phyloP scores from a whole-genome alignment of 1,140 invertebrate genomes.

The Lepidotrigona ventralis region DNA sequence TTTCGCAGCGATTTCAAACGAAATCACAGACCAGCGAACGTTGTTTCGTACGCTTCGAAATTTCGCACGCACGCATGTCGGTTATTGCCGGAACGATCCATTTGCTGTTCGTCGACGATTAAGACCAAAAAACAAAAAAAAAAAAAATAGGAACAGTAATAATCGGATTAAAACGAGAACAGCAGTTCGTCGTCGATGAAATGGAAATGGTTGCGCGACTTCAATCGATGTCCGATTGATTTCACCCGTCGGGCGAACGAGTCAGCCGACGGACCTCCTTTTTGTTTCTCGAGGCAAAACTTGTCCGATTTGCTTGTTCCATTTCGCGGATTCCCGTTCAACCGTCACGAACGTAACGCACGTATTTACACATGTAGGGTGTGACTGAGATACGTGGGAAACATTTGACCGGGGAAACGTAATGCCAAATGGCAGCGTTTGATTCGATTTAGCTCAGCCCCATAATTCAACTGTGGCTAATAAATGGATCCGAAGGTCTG shows the following conservation, averaged over 20 bases:
- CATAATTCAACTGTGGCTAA: background rate
- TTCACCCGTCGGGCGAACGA: background rate
- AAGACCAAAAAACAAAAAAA: too few species aligned
- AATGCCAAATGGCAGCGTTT: background rate
- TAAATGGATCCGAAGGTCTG: background rate
- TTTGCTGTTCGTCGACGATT: background rate
- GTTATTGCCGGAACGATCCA: background rate
- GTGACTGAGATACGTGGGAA: too few species aligned
- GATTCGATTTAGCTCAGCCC: background rate
- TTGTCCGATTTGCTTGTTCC: background rate
- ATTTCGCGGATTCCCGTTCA: constrained; percentile 1
- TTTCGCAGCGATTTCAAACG: background rate
- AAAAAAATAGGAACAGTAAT: too few species aligned
- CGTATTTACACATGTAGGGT: background rate
- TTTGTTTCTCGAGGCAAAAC: background rate
- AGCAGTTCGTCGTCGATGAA: background rate
- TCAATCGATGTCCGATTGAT: background rate
- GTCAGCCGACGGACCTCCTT: background rate
- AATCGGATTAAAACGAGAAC: background rate
- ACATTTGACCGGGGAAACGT: constrained; percentile 1
- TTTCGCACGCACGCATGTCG: background rate
- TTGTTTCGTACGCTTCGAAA: background rate
- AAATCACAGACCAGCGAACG: background rate
- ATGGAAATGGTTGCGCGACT: background rate
- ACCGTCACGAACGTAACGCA: background rate